phyloP scores from a whole-genome alignment of 2,888 invertebrate species.

The Molorchus minor region DNA sequence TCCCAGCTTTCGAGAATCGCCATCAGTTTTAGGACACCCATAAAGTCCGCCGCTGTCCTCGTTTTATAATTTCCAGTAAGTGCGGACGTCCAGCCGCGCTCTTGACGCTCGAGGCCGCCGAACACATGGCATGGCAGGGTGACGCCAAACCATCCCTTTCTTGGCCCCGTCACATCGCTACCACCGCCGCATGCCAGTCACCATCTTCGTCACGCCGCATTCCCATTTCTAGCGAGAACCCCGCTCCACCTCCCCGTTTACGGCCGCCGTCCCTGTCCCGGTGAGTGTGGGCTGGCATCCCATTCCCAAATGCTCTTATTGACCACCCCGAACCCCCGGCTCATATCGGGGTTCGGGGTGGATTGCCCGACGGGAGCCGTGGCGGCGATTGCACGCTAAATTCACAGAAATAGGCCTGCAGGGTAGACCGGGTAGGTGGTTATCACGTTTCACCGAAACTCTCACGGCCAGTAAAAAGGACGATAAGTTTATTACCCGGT shows the following conservation, averaged over 20 bases:
- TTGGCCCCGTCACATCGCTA: slow-evolving; percentile 33
- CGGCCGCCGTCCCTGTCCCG: slow-evolving; percentile 17
- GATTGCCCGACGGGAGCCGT: neutral
- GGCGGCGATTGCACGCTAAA: neutral
- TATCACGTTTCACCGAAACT: no score
- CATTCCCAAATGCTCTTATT: slow-evolving; percentile 9
- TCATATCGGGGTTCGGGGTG: neutral
- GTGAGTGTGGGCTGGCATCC: neutral
- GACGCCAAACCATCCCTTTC: slow-evolving; percentile 43
- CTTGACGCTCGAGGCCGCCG: slow-evolving; percentile 40
- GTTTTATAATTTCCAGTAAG: slow-evolving; percentile 13
- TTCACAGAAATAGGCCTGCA: no score
- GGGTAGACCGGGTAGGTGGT: no score
- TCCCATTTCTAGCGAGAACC: slow-evolving; percentile 24
- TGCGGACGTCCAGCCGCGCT: slow-evolving; percentile 31
- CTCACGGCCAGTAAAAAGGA: no score
- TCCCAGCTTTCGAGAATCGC: neutral
- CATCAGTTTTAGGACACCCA: neutral
- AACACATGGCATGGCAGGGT: slow-evolving; percentile 43
- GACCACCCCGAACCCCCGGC: slow-evolving; percentile 8
- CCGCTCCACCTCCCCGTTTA: slow-evolving; percentile 6
- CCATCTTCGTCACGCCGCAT: slow-evolving; percentile 26
- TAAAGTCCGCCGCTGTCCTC: neutral
- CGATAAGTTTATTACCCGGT: no score
- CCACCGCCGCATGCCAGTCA: slow-evolving; percentile 28